Base-by-base conservation (phyloP, 1,140 invertebrate species). In the Reticulitermes speratus region DNA sequence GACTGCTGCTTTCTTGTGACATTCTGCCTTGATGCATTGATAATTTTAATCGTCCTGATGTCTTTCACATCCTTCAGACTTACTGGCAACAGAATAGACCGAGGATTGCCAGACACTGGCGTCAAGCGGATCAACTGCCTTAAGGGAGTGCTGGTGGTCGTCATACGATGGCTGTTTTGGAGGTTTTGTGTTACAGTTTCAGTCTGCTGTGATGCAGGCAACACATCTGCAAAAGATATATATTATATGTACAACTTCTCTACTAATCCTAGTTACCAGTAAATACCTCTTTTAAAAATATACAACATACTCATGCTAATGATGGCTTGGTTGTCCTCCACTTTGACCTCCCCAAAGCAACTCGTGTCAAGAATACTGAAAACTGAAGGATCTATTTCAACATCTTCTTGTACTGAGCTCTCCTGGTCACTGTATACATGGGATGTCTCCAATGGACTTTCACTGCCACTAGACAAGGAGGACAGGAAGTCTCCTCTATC, bases 11-110 rank as follows among this genome's bases (percentile, higher is more conserved):
- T 84, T 45, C 83, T 52, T 52, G 86, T 38, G 1, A 55, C 52
- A 55, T 55, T 55, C 19, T 55, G 52, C 19, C 83, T 59, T 8
- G 93, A 90, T 1, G 94, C 92, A 87, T 95, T 95, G 65, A 96
- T 93, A n/a, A 96, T 95, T 90, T 95, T 95, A 83, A 95, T 94
- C 0, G 94, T 94, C 85, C 93, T 93, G 19, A 95, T 91, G 88
- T 95, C 94, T 89, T 95, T 95, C 91, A 94, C 92, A 65, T 94
- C 93, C 88, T 94, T 94, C 45, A 95, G 90, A n/a, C 92, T 94
- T 5, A 95, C 93, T 0, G 95, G 95, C 69, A 95, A 89, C 3
- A 96, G 90, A 84, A 96, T 94, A 0, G 94, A 95, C 3, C 94
- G 91, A 3, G 93, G 93, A 89, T 94, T 94, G 65, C 84, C 87